Base-by-base conservation (phyloP, 2,888 invertebrate species). In the Prosapia bicincta region DNA sequence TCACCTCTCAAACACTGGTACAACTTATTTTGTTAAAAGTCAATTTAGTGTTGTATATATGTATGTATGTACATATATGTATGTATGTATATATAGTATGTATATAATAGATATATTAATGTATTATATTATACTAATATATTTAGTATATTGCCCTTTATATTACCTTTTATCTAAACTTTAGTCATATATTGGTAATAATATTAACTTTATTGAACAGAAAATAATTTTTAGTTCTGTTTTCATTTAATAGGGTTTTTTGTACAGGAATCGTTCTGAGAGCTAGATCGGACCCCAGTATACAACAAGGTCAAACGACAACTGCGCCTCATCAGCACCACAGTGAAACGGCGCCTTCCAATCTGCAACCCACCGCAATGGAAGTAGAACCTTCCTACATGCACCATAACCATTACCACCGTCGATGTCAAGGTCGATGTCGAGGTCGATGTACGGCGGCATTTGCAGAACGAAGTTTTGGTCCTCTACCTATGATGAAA, bases 331-430 rank as follows among this genome's bases (percentile, higher is more conserved):
- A 54, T 54, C 54, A 54, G 54, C 54, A 54, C 54, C 54, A 54
- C 54, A 54, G 54, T 13, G 54, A 54, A 54, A 54, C 54, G 5
- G 54, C 54, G 54, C 54, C 54, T 20, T 54, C 54, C 54, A n/a
- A 10, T 54, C 54, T 10, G 7, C 54, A 54, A 54, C 54, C 25
- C 13, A 66, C 69, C n/a, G 75, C 78, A 25, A 78, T 78, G 78
- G 78, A 78, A 65, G 66, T 71, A 20, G 78, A 78, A 43, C 79
- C 78, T 28, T 74, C 79, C 5, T 77, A 80, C 26, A 78, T 79
- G 20, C 78, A 77, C 72, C 78, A 77, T 67, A 72, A 74, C 30
- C 78, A 76, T 72, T 80, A 66, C 78, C 78, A 76, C 78, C 78
- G 68, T 68, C 66, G 69, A 24, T 20, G 26, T 26, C 20, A 13